Conservation (phyloP, 2,888 invertebrate genomes). For the Yponomeuta malinellus region DNA sequence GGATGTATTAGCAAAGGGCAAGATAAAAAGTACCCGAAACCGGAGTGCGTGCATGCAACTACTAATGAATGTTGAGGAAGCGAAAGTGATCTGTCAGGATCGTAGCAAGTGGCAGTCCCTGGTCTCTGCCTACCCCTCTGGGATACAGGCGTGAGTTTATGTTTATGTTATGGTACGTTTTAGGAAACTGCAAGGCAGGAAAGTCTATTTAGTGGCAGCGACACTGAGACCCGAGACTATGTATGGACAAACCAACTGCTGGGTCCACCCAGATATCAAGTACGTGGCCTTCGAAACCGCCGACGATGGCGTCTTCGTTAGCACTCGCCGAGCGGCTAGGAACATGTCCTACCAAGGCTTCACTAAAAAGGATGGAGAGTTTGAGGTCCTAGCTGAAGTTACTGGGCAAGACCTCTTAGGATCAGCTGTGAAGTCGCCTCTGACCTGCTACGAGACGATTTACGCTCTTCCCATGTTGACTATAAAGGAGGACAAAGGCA, state of each 20-base stretch:
- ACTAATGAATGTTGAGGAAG: too few species aligned
- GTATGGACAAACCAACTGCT: slow-evolving; percentile 99
- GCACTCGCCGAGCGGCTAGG: slow-evolving; percentile 90
- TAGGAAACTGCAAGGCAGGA: slow-evolving; percentile 70
- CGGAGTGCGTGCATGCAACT: too few species aligned
- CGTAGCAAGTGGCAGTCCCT: too few species aligned
- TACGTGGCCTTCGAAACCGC: slow-evolving; percentile 90
- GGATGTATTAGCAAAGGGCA: too few species aligned
- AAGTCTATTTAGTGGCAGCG: slow-evolving; percentile 93
- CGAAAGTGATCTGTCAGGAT: too few species aligned
- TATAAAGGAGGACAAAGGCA: slow-evolving; percentile 98
- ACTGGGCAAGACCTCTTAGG: slow-evolving; percentile 88
- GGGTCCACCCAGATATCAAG: slow-evolving; percentile 96
- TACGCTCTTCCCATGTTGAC: slow-evolving; percentile 98
- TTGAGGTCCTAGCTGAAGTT: slow-evolving; percentile 81
- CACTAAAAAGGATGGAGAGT: slow-evolving; percentile 85
- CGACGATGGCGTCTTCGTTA: slow-evolving; percentile 87
- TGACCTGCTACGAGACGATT: slow-evolving; percentile 87
- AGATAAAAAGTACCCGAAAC: too few species aligned
- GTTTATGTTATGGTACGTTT: neutral
- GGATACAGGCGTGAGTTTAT: too few species aligned
- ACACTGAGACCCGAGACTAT: slow-evolving; percentile 99
- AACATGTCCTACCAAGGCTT: slow-evolving; percentile 98
- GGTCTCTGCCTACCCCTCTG: too few species aligned
- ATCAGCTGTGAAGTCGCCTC: slow-evolving; percentile 86